Evolutionary conservation across 1,140 invertebrate species (phyloP).

Genomic region (Tetramorium alpestre): DNA sequence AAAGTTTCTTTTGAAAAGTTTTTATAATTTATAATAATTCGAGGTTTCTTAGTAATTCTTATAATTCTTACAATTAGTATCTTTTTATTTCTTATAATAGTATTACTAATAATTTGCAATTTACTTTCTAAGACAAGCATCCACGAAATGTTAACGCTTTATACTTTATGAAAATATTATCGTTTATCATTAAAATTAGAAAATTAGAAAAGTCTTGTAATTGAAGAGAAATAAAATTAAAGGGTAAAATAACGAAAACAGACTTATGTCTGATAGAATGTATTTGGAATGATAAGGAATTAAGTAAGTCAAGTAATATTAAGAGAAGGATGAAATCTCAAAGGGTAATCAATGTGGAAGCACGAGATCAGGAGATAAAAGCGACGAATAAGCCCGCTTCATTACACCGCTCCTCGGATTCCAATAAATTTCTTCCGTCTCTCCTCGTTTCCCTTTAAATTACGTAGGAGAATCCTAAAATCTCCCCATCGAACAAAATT

Average conservation of each 20-base stretch:
- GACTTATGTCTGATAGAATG: neutral
- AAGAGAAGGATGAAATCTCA: conserved; percentile 25
- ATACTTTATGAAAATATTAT: neutral
- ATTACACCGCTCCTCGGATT: neutral
- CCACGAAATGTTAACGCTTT: neutral
- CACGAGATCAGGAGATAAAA: conserved; percentile 8
- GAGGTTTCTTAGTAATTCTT: neutral
- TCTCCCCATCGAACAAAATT: conserved; percentile 2
- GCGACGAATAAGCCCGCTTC: conserved; percentile 17
- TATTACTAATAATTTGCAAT: neutral
- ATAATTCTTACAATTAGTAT: too few species aligned
- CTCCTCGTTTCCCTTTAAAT: neutral
- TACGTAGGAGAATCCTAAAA: neutral
- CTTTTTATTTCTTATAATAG: neutral
- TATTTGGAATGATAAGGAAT: neutral
- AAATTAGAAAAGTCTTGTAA: neutral
- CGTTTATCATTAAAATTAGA: neutral
- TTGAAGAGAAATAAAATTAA: neutral
- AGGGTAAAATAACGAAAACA: neutral
- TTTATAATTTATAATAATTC: neutral
- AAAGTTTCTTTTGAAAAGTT: neutral
- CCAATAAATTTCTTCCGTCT: conserved; percentile 17
- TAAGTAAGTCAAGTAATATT: neutral
- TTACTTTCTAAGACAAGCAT: neutral
- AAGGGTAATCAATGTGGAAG: neutral